These are phyloP conservation scores for Protonibea diacanthus DNA, from an alignment of 2,797 vertebrate genomes.

Conservation along the genomic window DNA sequence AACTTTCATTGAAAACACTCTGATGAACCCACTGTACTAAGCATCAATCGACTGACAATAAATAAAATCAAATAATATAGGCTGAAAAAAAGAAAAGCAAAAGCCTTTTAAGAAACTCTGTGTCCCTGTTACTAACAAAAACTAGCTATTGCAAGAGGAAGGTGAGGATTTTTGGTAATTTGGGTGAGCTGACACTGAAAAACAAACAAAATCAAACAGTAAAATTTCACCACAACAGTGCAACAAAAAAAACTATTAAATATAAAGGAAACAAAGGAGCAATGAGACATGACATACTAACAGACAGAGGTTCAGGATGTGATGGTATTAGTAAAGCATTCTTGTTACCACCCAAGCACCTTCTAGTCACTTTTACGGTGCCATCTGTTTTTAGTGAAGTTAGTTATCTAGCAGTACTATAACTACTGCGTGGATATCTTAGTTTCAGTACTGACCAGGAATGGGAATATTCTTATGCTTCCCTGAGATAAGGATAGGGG, in stretches of 20 bases:
- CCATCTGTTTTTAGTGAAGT: conserved; percentile 58
- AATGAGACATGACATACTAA: background rate
- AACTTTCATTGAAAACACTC: background rate
- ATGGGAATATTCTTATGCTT: conserved; percentile 72
- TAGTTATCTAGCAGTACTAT: conserved; percentile 53
- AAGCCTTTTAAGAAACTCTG: too few species aligned
- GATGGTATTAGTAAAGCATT: conserved; percentile 70
- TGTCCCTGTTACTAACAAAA: background rate
- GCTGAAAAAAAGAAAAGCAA: background rate
- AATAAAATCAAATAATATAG: background rate
- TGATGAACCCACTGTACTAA: background rate
- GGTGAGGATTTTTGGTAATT: background rate
- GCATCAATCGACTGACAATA: background rate
- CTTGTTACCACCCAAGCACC: conserved; percentile 48
- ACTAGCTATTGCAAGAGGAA: background rate
- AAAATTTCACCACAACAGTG: conserved; percentile 18
- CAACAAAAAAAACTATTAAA: conserved; percentile 32
- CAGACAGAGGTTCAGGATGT: conserved; percentile 25
- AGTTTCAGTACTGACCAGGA: conserved; percentile 75
- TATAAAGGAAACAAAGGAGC: conserved; percentile 27
- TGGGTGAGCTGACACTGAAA: background rate
- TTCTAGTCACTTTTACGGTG: conserved; percentile 13
- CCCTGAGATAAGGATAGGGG: conserved; percentile 64
- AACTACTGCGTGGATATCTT: conserved; percentile 17
- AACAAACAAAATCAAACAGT: background rate